phyloP scores from a whole-genome alignment of 2,113 vertebrate species.

The Oryzias woworae region DNA sequence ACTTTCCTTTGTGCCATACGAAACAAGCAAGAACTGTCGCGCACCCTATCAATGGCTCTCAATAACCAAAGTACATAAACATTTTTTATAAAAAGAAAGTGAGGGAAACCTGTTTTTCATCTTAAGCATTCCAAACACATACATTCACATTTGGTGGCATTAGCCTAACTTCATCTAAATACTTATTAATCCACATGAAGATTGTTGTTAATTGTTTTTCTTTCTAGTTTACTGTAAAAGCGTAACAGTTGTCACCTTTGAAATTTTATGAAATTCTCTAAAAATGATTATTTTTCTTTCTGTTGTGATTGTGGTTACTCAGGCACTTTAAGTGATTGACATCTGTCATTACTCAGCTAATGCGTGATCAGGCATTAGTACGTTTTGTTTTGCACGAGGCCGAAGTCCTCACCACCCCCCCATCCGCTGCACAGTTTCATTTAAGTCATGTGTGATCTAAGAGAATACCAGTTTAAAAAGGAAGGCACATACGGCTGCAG shows the following conservation, averaged over 20 bases:
- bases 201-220: slow-evolving; percentile 29
- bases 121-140: slow-evolving; percentile 60
- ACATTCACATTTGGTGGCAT: slow-evolving; percentile 42
- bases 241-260: slow-evolving; percentile 15
- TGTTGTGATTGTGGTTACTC: slow-evolving; percentile 69
- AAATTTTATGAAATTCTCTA: slow-evolving; percentile 20
- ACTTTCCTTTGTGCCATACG: slow-evolving; percentile 43
- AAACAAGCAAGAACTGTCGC: slow-evolving; percentile 43
- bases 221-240: slow-evolving; percentile 35
- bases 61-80: slow-evolving; percentile 67
- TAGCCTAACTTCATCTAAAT: slow-evolving; percentile 21
- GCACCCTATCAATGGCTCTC: slow-evolving; percentile 45
- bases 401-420: slow-evolving; percentile 10
- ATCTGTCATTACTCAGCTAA: slow-evolving; percentile 39
- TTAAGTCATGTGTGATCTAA: slow-evolving; percentile 7
- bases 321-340: slow-evolving; percentile 77
- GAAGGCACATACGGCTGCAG: slow-evolving; percentile 45
- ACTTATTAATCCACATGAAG: slow-evolving; percentile 26
- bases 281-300: slow-evolving; percentile 22
- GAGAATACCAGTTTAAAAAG: neutral
- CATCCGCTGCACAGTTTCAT: neutral
- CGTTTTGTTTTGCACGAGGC: slow-evolving; percentile 64
- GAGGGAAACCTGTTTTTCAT: slow-evolving; percentile 61
- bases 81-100: slow-evolving; percentile 50
- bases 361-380: slow-evolving; percentile 52